Evolutionary conservation across 2,888 invertebrate species (phyloP), one percentile per base, ranked within the genome.

Genomic region (Drosophila koepferae): DNA sequence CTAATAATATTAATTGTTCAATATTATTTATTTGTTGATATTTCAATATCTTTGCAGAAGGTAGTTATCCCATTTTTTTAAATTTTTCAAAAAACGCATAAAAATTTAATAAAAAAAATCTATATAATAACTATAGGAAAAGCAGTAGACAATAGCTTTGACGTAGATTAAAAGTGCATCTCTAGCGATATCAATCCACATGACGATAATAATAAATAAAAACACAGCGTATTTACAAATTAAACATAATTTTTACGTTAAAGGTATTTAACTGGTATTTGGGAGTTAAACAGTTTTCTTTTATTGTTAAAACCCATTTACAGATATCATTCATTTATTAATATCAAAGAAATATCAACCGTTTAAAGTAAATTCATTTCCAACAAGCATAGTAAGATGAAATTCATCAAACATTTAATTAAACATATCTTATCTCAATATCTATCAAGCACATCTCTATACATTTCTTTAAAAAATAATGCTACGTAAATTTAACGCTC

Each of bases 401-500:
- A 2, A 10, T 10, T 18, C 4, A 10, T 18, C 1, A 18, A 23
- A 6, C 20, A 1, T 7, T 44, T 12, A 20, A 20, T 1, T 2
- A 87, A n/a, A 5, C 8, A 46, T 20, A 2, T 14, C 7, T 16
- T 20, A 14, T 14, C 2, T 23, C 14, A 6, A 23, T 23, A 46
- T 46, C 14, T 5, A 48, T 2, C 20, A 44, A 28, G 16, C 23
- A 49, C n/a, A 41, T 2, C 10, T 43, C 18, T 28, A 54, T 38
- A 16, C 3, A 54, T 16, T 53, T 38, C 18, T 34, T 34, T 34
- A 20, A 10, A 6, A 41, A 3, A 31, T 16, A 18, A 20, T 34
- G 10, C 0, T 54, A 56, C 8, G 1, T 31, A 20, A 59, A 12
- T 16, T 16, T 56, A 38, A 65, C 92, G 89, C 49, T 91, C 89